phyloP scores from a whole-genome alignment of 1,140 invertebrate genomes.

The Thaumatotibia leucotreta region DNA sequence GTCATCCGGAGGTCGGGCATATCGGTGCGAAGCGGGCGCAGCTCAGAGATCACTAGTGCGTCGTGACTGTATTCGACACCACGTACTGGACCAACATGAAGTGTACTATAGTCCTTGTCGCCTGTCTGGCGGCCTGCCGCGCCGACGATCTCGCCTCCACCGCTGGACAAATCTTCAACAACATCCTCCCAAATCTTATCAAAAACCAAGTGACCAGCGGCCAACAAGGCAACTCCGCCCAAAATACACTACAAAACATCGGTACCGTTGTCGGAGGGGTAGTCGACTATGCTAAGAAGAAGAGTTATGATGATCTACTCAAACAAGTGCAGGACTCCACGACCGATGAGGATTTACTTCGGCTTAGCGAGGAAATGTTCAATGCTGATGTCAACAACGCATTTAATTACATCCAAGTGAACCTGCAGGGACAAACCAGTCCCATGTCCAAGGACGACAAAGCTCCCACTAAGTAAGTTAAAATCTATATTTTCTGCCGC shows the following conservation, averaged over 20 bases:
- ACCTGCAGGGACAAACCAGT: constrained; percentile 68
- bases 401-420: constrained; percentile 64
- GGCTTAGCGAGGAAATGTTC: constrained; percentile 69
- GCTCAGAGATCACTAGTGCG: constrained; percentile 60
- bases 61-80: constrained; percentile 45
- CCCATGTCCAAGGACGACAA: constrained; percentile 65
- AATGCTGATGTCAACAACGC: constrained; percentile 69
- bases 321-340: constrained; percentile 59
- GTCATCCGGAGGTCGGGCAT: constrained; percentile 64
- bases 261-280: constrained; percentile 67
- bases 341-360: constrained; percentile 60
- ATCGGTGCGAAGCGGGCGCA: constrained; percentile 42
- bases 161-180: constrained; percentile 66
- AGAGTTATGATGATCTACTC: constrained; percentile 65
- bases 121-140: constrained; percentile 37
- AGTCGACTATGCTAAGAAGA: constrained; percentile 68
- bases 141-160: constrained; percentile 60
- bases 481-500: constrained; percentile 1
- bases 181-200: constrained; percentile 62
- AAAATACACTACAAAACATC: constrained; percentile 57
- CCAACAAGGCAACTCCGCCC: constrained; percentile 49
- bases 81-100: constrained; percentile 54
- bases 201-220: constrained; percentile 51
- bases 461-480: constrained; percentile 55
- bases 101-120: constrained; percentile 37